Evolutionary conservation across 2,888 invertebrate genomes (phyloP).

Genomic region (Matsumyia berberina): DNA sequence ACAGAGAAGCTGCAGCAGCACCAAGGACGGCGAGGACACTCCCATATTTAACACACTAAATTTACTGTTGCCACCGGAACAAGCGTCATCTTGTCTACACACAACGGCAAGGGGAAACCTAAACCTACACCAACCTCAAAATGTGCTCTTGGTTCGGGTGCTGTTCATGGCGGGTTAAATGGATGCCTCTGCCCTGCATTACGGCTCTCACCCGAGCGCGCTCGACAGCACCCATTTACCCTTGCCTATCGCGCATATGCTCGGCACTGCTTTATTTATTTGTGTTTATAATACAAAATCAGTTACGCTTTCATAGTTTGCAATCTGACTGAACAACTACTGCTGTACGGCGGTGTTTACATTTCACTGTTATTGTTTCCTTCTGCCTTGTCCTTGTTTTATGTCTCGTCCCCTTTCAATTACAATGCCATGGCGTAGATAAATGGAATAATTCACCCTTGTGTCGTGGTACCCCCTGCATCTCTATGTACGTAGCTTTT

Average conservation of each 20-base stretch:
- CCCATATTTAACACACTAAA: conserved; percentile 83
- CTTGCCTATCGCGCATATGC: conserved; percentile 75
- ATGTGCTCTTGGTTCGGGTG: conserved; percentile 47
- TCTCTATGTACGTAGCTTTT: conserved; percentile 7
- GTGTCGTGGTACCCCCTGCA: conserved; percentile 78
- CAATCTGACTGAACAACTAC: conserved; percentile 75
- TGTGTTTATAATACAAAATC: conserved; percentile 85
- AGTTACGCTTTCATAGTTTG: conserved; percentile 83
- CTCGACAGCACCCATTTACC: conserved; percentile 60
- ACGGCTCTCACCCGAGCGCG: conserved; percentile 60
- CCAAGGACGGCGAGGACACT: conserved; percentile 82
- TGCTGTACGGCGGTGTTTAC: conserved; percentile 81
- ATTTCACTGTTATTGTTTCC: conserved; percentile 83
- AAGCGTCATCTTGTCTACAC: conserved; percentile 64
- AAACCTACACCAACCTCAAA: conserved; percentile 66
- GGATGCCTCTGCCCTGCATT: conserved; percentile 73
- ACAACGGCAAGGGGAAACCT: conserved; percentile 54
- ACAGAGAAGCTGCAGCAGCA: conserved; percentile 42
- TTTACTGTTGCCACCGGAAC: conserved; percentile 77
- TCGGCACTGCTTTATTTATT: conserved; percentile 83
- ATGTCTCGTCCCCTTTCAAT: conserved; percentile 75
- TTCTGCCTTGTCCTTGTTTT: conserved; percentile 81
- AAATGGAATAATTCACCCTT: conserved; percentile 75
- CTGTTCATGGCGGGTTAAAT: conserved; percentile 70
- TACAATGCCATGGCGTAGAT: conserved; percentile 69